phyloP scores from a whole-genome alignment of 1,140 invertebrate species.

The Tetranychus urticae region DNA sequence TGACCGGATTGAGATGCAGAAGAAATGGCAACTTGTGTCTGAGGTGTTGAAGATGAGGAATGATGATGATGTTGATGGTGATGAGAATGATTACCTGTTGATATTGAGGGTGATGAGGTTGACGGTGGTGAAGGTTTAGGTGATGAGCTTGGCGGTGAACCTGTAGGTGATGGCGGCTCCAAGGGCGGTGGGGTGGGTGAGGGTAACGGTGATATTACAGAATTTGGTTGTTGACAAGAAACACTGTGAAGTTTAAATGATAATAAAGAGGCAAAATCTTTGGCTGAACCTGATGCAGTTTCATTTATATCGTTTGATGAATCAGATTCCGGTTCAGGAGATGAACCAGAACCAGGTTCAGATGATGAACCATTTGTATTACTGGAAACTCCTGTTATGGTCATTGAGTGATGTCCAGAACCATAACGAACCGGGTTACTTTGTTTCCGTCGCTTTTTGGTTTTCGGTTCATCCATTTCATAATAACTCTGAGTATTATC shows the following conservation, averaged over 20 bases:
- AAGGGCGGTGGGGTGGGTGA: too few species aligned
- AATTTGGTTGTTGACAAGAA: slow-evolving; percentile 1
- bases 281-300: not conserved
- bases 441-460: not conserved
- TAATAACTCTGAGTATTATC: too few species aligned
- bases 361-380: not conserved
- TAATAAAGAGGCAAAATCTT: slow-evolving; percentile 1
- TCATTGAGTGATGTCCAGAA: not conserved
- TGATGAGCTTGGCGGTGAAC: too few species aligned
- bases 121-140: not conserved
- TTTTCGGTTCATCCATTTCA: not conserved
- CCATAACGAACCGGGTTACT: not conserved
- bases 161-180: too few species aligned
- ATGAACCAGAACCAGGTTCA: not conserved
- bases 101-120: too few species aligned
- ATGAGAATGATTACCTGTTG: not conserved
- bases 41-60: slow-evolving; percentile 1
- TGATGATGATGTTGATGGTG: not conserved
- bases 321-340: not conserved
- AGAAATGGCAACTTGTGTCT: too few species aligned
- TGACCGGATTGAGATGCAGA: too few species aligned
- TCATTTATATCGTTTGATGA: not conserved
- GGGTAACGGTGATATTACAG: too few species aligned
- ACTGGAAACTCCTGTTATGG: not conserved
- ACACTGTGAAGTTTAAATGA: slow-evolving; percentile 10